Conservation (phyloP, 2,797 vertebrate genomes). For the Graptemys geographica region DNA sequence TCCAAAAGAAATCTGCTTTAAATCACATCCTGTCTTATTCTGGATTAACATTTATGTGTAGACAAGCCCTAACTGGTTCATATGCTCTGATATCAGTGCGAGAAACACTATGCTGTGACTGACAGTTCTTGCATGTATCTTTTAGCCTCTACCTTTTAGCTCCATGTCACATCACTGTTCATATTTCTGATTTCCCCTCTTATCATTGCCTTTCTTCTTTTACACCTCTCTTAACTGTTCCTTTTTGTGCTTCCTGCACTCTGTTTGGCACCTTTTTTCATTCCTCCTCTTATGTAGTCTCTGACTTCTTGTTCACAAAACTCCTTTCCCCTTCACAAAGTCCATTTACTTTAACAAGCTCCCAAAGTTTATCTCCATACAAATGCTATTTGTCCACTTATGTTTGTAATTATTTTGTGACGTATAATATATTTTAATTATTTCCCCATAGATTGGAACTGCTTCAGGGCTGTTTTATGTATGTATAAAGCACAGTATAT, state of each 20-base stretch:
- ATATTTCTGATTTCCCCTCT: neutral
- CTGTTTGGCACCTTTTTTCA: slow-evolving; percentile 20
- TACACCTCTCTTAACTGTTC: slow-evolving; percentile 44
- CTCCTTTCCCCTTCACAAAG: slow-evolving; percentile 19
- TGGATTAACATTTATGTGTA: neutral
- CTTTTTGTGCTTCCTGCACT: slow-evolving; percentile 26
- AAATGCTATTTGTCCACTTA: neutral
- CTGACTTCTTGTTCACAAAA: slow-evolving; percentile 28
- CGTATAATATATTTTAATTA: neutral
- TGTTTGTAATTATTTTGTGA: neutral
- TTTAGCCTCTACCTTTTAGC: slow-evolving; percentile 34
- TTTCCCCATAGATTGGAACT: neutral
- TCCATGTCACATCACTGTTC: slow-evolving; percentile 29
- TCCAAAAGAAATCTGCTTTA: neutral
- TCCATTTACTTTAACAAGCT: neutral
- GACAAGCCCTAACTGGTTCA: neutral
- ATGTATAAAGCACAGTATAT: neutral
- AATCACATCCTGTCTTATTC: neutral
- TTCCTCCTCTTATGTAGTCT: slow-evolving; percentile 14
- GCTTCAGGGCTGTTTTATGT: neutral
- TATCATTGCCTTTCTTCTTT: slow-evolving; percentile 22
- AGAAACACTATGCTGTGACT: neutral
- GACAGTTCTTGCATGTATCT: neutral
- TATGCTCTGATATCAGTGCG: neutral
- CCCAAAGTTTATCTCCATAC: slow-evolving; percentile 23